A percentile compares a stretch with the other conserved stretches of the same genome.
Conservation (phyloP, 2,888 invertebrate genomes). For the Schizaphis graminum region DNA sequence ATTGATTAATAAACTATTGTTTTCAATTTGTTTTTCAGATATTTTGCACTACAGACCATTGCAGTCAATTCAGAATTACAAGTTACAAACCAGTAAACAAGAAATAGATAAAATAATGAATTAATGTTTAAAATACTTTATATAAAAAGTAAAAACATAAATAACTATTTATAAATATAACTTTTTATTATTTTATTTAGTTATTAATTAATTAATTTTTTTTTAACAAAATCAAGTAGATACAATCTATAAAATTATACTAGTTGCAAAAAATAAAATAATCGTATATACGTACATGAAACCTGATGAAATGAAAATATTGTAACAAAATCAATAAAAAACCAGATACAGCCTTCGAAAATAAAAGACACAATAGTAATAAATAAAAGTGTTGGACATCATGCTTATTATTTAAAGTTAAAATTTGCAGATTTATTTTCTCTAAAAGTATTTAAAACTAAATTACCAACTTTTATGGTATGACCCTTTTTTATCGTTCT, state of each 20-base stretch:
- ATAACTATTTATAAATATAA: background rate
- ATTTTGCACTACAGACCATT: background rate
- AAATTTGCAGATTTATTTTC: background rate
- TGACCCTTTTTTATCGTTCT: background rate
- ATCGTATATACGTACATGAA: background rate
- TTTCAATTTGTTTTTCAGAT: conserved; percentile 30
- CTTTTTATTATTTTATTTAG: background rate
- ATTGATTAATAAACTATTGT: conserved; percentile 2
- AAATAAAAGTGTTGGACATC: background rate
- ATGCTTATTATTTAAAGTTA: background rate
- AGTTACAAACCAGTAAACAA: background rate
- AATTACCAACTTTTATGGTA: background rate
- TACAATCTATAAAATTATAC: background rate
- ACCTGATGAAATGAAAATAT: background rate
- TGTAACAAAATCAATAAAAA: background rate
- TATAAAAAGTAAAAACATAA: background rate
- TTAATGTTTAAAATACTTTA: background rate
- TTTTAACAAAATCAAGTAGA: background rate
- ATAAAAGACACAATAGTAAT: background rate
- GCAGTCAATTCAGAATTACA: background rate
- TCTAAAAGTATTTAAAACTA: background rate
- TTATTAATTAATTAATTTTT: background rate
- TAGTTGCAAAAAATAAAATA: background rate
- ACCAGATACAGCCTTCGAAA: background rate
- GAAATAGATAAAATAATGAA: background rate